These are phyloP conservation scores for Leptinotarsa rubiginosa DNA, from an alignment of 2,888 invertebrate genomes.

Conservation along the genomic window DNA sequence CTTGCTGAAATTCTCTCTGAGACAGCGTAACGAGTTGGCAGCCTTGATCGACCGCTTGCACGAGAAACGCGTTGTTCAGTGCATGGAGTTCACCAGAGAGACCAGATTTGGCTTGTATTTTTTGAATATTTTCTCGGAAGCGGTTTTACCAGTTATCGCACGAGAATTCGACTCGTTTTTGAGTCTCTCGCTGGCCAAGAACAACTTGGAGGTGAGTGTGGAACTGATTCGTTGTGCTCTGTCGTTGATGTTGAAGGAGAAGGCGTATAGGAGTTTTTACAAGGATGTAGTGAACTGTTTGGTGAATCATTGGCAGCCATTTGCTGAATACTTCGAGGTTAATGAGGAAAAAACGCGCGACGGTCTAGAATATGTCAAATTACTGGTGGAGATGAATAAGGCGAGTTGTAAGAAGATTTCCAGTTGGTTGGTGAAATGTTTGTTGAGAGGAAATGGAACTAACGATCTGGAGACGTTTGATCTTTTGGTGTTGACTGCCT, in stretches of 20 bases:
- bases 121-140: constrained; percentile 54
- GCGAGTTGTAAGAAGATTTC: constrained; percentile 28
- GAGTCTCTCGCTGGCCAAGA: constrained; percentile 30
- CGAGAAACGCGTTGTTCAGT: constrained; percentile 45
- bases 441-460: constrained; percentile 33
- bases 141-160: constrained; percentile 52
- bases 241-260: constrained; percentile 42
- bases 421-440: constrained; percentile 34
- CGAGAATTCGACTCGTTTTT: constrained; percentile 53
- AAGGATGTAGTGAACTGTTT: constrained; percentile 42
- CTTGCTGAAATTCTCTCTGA: constrained; percentile 54
- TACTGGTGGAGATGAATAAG: constrained; percentile 44
- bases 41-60: constrained; percentile 50
- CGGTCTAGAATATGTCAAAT: constrained; percentile 53
- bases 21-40: constrained; percentile 47
- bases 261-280: constrained; percentile 32
- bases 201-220: constrained; percentile 34
- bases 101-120: constrained; percentile 56
- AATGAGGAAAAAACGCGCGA: constrained; percentile 33
- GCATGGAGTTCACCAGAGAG: constrained; percentile 49
- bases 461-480: constrained; percentile 51
- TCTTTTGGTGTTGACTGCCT: constrained; percentile 42
- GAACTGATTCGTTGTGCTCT: constrained; percentile 43
- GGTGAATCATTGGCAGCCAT: constrained; percentile 50
- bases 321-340: constrained; percentile 51